Conservation (phyloP, 2,888 invertebrate species). For the Schizotus pectinicornis region DNA sequence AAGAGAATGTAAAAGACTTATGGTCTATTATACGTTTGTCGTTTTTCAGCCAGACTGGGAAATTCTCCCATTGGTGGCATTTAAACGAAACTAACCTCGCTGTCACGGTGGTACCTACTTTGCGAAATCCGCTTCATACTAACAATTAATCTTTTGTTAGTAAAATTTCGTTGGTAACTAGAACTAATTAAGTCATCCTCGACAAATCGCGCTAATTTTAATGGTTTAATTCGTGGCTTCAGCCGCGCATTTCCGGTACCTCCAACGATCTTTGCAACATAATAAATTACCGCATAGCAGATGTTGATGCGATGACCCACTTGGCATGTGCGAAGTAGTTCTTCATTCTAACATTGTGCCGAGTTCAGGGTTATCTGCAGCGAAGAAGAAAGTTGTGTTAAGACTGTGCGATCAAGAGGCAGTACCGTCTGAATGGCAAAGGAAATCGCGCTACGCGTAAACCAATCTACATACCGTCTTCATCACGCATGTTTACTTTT, state of each 20-base stretch:
- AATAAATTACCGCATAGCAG: constrained; percentile 24
- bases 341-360: constrained; percentile 14
- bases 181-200: constrained; percentile 9
- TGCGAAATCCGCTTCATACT: too few relatives aligned
- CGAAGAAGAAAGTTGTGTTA: constrained; percentile 18
- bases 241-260: background rate
- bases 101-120: background rate
- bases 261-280: background rate
- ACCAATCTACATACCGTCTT: background rate
- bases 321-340: constrained; percentile 26
- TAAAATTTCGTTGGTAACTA: background rate
- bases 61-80: background rate
- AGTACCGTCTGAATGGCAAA: constrained; percentile 19
- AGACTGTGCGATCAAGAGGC: constrained; percentile 1
- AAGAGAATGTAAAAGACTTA: constrained; percentile 3
- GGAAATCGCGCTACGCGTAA: constrained; percentile 22
- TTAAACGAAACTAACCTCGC: background rate
- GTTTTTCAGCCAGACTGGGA: background rate
- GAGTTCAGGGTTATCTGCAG: constrained; percentile 19
- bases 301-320: constrained; percentile 23
- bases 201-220: background rate
- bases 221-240: background rate
- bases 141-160: too few relatives aligned
- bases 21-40: background rate
- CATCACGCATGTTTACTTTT: background rate